A percentile compares a stretch with the other conserved stretches of the same genome.
Evolutionary conservation across 2,797 vertebrate species (phyloP).

Genomic region (Onychomys arenicola): DNA sequence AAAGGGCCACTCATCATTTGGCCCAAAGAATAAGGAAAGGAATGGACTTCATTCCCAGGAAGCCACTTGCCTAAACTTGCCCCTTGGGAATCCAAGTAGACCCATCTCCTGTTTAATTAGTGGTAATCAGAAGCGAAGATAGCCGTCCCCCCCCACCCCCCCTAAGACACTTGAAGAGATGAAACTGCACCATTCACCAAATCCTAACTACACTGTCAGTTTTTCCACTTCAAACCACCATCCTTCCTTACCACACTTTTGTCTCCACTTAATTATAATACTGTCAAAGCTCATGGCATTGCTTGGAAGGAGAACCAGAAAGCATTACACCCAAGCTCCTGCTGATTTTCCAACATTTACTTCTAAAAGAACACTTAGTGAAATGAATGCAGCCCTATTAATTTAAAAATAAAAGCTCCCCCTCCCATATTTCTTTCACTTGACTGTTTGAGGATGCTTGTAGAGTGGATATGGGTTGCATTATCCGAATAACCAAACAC

Average conservation of each 20-base stretch:
- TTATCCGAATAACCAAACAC: constrained; percentile 70
- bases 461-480: constrained; percentile 68
- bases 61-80: constrained; percentile 86
- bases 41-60: constrained; percentile 84
- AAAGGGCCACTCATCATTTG: constrained; percentile 84
- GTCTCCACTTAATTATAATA: constrained; percentile 89
- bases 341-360: constrained; percentile 78
- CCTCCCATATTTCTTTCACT: constrained; percentile 70
- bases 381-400: constrained; percentile 82
- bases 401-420: constrained; percentile 76
- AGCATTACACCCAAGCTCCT: constrained; percentile 61
- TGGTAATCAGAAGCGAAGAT: constrained; percentile 84
- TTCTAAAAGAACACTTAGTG: constrained; percentile 82
- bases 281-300: constrained; percentile 84
- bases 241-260: constrained; percentile 83
- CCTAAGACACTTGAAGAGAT: constrained; percentile 83
- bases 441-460: constrained; percentile 68
- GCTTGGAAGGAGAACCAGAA: constrained; percentile 81
- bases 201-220: constrained; percentile 86
- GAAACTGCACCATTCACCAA: constrained; percentile 82
- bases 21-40: constrained; percentile 85
- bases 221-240: constrained; percentile 87
- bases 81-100: constrained; percentile 85
- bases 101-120: constrained; percentile 89
- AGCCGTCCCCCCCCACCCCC: constrained; percentile 61